Evolutionary conservation across 2,797 vertebrate genomes (phyloP).

Genomic region (Heterohyrax brucei): DNA sequence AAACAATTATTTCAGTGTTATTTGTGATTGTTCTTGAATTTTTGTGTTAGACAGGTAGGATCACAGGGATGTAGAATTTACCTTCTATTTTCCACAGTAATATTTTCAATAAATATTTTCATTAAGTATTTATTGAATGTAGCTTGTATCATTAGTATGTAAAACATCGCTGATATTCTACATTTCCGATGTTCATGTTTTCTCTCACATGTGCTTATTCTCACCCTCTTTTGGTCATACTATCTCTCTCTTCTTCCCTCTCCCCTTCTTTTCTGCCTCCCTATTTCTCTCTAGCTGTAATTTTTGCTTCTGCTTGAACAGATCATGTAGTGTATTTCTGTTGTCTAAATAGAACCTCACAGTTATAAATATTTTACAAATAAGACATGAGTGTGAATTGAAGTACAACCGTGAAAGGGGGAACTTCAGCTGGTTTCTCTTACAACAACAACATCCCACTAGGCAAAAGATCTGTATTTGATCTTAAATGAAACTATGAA

Average conservation of each 20-base stretch:
- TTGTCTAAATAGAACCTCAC: slow-evolving; percentile 11
- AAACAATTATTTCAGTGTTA: background rate
- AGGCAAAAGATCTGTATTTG: slow-evolving; percentile 32
- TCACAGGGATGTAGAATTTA: accelerated
- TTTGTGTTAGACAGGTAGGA: background rate
- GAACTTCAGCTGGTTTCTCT: slow-evolving; percentile 8
- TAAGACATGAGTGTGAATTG: slow-evolving; percentile 58
- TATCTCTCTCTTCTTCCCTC: accelerated
- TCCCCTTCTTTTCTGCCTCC: background rate
- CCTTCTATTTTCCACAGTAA: background rate
- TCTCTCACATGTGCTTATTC: background rate
- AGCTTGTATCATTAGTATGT: background rate
- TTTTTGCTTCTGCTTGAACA: background rate
- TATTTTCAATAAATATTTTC: background rate
- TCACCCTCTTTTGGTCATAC: background rate
- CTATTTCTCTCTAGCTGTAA: background rate
- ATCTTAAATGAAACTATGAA: slow-evolving; percentile 55
- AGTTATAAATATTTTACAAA: slow-evolving; percentile 36
- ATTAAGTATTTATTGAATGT: background rate
- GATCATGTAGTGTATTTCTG: background rate
- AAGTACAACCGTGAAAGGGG: slow-evolving; percentile 46
- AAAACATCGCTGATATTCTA: background rate
- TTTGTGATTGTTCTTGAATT: background rate
- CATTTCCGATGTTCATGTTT: too few relatives aligned
- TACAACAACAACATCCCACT: background rate